Conservation (phyloP, 2,113 vertebrate species). For the Machaerirhynchus nigripectus region DNA sequence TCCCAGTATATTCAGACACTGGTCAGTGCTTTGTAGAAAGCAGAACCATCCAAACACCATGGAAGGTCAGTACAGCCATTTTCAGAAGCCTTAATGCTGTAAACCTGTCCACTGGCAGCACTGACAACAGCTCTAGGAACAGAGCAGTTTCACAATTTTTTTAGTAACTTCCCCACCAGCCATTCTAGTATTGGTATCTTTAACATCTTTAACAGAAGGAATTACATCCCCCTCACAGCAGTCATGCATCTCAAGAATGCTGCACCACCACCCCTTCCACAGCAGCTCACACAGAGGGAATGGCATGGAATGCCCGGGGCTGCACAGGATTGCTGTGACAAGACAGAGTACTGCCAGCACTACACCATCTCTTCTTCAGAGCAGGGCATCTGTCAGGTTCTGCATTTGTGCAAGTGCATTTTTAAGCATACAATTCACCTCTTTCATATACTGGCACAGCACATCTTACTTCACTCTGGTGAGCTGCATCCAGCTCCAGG, state of each 20-base stretch:
- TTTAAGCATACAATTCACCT: neutral
- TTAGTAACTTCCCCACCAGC: neutral
- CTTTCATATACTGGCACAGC: neutral
- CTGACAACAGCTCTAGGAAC: neutral
- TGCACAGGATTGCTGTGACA: neutral
- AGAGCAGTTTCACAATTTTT: neutral
- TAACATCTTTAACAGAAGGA: neutral
- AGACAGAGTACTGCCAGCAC: neutral
- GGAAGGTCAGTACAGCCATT: neutral
- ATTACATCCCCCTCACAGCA: neutral
- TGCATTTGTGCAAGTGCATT: neutral
- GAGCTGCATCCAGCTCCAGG: neutral
- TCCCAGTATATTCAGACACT: neutral
- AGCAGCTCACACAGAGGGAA: neutral
- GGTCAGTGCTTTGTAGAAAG: neutral
- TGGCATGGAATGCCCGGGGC: neutral
- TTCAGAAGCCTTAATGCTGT: neutral
- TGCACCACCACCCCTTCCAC: accelerated
- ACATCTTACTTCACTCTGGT: neutral
- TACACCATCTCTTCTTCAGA: neutral
- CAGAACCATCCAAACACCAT: neutral
- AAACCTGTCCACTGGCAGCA: neutral
- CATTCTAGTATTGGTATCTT: neutral
- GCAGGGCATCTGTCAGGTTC: neutral
- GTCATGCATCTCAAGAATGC: neutral